phyloP scores from a whole-genome alignment of 2,797 vertebrate genomes.

The Monodelphis domestica region DNA sequence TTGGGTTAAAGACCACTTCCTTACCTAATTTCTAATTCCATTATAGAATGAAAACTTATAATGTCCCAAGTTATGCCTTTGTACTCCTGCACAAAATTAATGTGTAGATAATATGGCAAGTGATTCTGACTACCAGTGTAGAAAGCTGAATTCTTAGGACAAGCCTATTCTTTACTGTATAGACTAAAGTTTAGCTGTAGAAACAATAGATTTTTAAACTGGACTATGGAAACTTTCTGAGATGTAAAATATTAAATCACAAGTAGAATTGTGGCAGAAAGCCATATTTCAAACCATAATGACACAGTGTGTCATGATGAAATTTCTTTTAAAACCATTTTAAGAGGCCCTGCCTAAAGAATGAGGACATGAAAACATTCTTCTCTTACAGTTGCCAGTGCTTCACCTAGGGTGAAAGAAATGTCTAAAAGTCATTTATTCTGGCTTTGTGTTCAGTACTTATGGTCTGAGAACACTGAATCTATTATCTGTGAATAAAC shows the following conservation, averaged over 20 bases:
- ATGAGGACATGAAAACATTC: slow-evolving; percentile 57
- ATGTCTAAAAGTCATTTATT: slow-evolving; percentile 31
- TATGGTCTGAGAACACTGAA: slow-evolving; percentile 80
- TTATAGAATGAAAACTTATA: slow-evolving; percentile 84
- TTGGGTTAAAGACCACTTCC: slow-evolving; percentile 83
- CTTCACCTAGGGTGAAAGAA: slow-evolving; percentile 69
- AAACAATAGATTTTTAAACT: slow-evolving; percentile 79
- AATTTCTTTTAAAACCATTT: slow-evolving; percentile 67
- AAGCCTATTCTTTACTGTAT: slow-evolving; percentile 71
- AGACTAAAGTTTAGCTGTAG: slow-evolving; percentile 77
- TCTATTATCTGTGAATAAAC: slow-evolving; percentile 73
- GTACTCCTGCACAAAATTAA: slow-evolving; percentile 71
- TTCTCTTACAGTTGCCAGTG: slow-evolving; percentile 71
- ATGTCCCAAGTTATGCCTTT: slow-evolving; percentile 80
- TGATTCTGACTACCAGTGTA: slow-evolving; percentile 59
- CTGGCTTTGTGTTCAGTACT: slow-evolving; percentile 17
- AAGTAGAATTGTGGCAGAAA: slow-evolving; percentile 81
- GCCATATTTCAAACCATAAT: slow-evolving; percentile 79
- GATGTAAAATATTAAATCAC: slow-evolving; percentile 75
- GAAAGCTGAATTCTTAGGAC: slow-evolving; percentile 72
- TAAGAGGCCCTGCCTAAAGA: slow-evolving; percentile 65
- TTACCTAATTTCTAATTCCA: slow-evolving; percentile 84
- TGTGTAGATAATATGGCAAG: slow-evolving; percentile 71
- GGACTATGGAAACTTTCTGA: slow-evolving; percentile 78
- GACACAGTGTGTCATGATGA: slow-evolving; percentile 75